These are phyloP conservation scores for Iphiclides podalirius DNA, from an alignment of 2,888 invertebrate genomes.

Conservation along the genomic window DNA sequence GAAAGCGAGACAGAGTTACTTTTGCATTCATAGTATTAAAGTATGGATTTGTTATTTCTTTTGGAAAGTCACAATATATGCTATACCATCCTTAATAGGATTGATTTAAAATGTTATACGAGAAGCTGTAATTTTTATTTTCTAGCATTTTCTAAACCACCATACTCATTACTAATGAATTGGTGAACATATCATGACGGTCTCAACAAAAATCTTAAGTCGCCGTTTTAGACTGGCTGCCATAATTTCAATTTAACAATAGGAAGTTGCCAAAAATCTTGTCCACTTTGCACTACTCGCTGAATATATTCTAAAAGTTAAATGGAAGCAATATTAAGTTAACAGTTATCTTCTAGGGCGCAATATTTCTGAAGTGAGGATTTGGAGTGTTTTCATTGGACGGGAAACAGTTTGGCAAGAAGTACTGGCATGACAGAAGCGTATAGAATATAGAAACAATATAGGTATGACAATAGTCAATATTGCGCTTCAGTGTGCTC, in stretches of 20 bases:
- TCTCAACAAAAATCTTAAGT: no score
- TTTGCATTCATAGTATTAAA: no score
- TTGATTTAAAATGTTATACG: no score
- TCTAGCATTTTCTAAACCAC: no score
- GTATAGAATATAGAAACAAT: slow-evolving; percentile 1
- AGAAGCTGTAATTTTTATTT: no score
- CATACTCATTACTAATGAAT: no score
- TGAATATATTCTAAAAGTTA: background rate
- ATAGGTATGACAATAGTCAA: background rate
- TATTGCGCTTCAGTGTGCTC: slow-evolving; percentile 12
- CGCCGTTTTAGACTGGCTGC: background rate
- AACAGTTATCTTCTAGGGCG: slow-evolving; percentile 4
- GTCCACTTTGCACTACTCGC: background rate
- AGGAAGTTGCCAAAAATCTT: no score
- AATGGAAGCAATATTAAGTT: background rate
- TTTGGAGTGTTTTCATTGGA: slow-evolving; percentile 16
- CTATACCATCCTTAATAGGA: no score
- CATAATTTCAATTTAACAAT: background rate
- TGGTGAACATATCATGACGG: no score
- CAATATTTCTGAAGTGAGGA: slow-evolving; percentile 12
- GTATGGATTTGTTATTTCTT: no score
- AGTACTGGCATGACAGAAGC: background rate
- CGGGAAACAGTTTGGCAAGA: slow-evolving; percentile 9
- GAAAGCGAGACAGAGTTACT: no score
- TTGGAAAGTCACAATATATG: no score